Base-by-base conservation (phyloP, 2,113 vertebrate species). In the Malaclemys terrapin region DNA sequence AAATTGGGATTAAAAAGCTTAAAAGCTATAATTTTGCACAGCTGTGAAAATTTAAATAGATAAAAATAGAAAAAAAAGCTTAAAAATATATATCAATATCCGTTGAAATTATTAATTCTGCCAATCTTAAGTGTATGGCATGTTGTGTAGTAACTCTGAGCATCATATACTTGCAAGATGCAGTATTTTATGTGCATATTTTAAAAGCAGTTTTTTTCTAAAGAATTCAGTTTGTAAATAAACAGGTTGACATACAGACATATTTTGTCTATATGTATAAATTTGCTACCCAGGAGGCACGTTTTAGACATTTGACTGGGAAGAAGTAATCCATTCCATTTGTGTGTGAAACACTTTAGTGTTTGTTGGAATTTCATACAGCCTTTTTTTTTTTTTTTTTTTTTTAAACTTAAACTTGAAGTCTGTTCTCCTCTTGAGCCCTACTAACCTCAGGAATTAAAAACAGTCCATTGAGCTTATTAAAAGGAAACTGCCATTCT, bases 151-250 rank as follows among this genome's bases (percentile, higher is more conserved):
- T 45, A 82, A 11, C 35, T 56, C 6, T 2, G 45, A 20, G 3
- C 20, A 14, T 92, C 8, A 78, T 88, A 0, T 78, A n/a, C 4
- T 35, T 86, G 22, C 50, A 47, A 3, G 54, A 5, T 50, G 25
- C 38, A 25, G 20, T 89, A 0, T 3, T 1, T 0, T 0, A 65
- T 38, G 25, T 59, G 20, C 14, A 0, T 79, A 27, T 29, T 91
- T 88, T 56, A 82, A 87, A 75, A 17, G 10, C 31, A 25, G 6
- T 45, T 25, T 65, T 65, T 38, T 38, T 14, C 65, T 88, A 2
- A 31, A 10, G 13, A 83, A 19, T 54, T 81, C 14, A 8, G 42
- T 52, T 79, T 65, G 14, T 95, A n/a, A 29, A 25, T 8, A 45
- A 69, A 19, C 62, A 69, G 35, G 35, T 20, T 69, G 35, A 35